These are phyloP conservation scores for Atractosteus spatula DNA, from an alignment of 2,113 vertebrate species.

Conservation along the genomic window DNA sequence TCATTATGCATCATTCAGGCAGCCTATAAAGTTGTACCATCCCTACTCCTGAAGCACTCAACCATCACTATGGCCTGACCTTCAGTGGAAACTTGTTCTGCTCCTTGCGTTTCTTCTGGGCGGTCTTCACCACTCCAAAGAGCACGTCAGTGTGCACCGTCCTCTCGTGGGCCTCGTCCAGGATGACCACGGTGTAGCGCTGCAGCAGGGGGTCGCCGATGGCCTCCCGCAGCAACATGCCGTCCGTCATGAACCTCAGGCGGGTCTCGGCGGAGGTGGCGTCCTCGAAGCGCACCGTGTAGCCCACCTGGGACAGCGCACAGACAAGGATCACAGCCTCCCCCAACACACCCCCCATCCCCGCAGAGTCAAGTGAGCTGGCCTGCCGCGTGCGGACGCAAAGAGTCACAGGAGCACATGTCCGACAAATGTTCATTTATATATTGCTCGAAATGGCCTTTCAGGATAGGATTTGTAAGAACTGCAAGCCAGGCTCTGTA, in stretches of 20 bases:
- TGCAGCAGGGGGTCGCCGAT: constrained; percentile 83
- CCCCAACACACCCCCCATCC: too few relatives aligned
- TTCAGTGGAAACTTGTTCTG: constrained; percentile 79
- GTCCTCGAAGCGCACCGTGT: constrained; percentile 92
- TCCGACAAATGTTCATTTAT: background rate
- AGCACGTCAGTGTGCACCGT: constrained; percentile 92
- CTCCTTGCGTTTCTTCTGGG: constrained; percentile 79
- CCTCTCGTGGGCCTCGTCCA: constrained; percentile 94
- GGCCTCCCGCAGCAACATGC: constrained; percentile 92
- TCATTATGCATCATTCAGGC: too few relatives aligned
- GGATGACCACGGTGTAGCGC: constrained; percentile 82
- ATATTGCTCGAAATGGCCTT: background rate
- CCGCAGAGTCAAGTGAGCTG: background rate
- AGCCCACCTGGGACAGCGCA: constrained; percentile 75
- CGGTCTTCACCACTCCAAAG: constrained; percentile 87
- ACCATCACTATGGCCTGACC: constrained; percentile 46
- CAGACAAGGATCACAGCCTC: background rate
- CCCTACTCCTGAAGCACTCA: too few relatives aligned
- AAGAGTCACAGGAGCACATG: background rate
- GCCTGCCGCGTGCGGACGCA: background rate
- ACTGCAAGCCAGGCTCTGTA: background rate
- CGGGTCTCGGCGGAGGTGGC: constrained; percentile 80
- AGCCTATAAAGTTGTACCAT: too few relatives aligned
- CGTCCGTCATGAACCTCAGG: constrained; percentile 91
- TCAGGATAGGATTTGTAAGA: background rate